Evolutionary conservation across 35 echinoderm and acorn worm species (phyloP).

Genomic region (Hemicentrotus pulcherrimus): DNA sequence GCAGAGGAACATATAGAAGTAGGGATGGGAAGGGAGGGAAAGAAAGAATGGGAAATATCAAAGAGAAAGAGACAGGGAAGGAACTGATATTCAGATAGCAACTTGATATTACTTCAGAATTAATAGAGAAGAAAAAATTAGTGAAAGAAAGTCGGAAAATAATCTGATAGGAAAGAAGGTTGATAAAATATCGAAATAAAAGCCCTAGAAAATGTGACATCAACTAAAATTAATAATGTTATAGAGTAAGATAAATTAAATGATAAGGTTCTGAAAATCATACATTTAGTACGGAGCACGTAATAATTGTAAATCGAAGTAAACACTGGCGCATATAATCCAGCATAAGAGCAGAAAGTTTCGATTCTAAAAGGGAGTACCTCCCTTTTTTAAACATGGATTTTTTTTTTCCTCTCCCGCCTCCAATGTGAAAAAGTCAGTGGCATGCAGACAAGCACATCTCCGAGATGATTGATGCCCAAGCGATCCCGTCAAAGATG

Average conservation of each 20-base stretch:
- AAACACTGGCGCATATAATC: too few species aligned
- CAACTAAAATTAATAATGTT: too few species aligned
- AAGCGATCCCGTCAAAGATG: not conserved
- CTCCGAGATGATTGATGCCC: conserved; percentile 38
- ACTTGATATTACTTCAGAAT: not conserved
- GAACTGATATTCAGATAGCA: not conserved
- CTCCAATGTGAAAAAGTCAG: not conserved
- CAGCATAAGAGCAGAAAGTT: too few species aligned
- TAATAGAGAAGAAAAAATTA: not conserved
- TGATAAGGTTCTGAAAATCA: too few species aligned
- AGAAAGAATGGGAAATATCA: not conserved
- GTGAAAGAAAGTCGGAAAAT: not conserved
- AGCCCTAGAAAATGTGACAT: too few species aligned
- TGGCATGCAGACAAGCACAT: not conserved
- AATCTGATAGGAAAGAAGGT: not conserved
- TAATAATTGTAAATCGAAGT: too few species aligned
- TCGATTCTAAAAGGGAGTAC: too few species aligned
- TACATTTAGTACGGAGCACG: too few species aligned
- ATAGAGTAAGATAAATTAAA: too few species aligned
- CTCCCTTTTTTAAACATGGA: too few species aligned
- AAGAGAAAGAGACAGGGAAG: not conserved
- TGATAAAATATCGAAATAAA: too few species aligned
- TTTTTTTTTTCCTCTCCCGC: not conserved
- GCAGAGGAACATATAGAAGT: not conserved
- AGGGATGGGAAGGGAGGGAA: not conserved